These are phyloP conservation scores for Nyctalus aviator DNA, from an alignment of 2,797 vertebrate genomes.

Conservation along the genomic window DNA sequence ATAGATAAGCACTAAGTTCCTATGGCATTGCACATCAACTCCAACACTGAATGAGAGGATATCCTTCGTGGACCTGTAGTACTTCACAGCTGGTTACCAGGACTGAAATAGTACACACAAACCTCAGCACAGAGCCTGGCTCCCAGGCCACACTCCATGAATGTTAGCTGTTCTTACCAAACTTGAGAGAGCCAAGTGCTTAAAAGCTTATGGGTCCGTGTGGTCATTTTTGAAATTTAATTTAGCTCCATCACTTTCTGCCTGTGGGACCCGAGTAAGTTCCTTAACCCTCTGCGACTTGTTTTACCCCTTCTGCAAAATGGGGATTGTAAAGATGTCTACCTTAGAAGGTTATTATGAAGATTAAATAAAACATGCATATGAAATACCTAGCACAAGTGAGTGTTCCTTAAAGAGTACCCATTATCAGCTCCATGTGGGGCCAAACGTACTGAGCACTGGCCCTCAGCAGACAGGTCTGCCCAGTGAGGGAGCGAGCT, in stretches of 20 bases:
- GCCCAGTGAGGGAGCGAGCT: neutral
- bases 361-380: neutral
- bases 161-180: neutral
- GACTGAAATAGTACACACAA: neutral
- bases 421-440: neutral
- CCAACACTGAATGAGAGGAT: neutral
- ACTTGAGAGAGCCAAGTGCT: neutral
- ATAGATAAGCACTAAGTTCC: neutral
- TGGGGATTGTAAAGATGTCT: neutral
- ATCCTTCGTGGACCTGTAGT: neutral
- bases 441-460: neutral
- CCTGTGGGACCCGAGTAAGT: neutral
- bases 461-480: neutral
- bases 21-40: neutral
- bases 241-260: neutral
- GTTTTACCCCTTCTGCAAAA: neutral
- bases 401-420: neutral
- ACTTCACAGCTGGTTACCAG: neutral
- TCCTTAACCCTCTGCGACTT: neutral
- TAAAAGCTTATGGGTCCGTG: neutral
- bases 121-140: neutral
- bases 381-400: neutral
- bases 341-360: neutral
- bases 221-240: neutral
- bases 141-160: neutral